Evolutionary conservation across 1,140 invertebrate genomes (phyloP), one percentile per base, ranked within the genome.

Genomic region (Eriocheir sinensis): DNA sequence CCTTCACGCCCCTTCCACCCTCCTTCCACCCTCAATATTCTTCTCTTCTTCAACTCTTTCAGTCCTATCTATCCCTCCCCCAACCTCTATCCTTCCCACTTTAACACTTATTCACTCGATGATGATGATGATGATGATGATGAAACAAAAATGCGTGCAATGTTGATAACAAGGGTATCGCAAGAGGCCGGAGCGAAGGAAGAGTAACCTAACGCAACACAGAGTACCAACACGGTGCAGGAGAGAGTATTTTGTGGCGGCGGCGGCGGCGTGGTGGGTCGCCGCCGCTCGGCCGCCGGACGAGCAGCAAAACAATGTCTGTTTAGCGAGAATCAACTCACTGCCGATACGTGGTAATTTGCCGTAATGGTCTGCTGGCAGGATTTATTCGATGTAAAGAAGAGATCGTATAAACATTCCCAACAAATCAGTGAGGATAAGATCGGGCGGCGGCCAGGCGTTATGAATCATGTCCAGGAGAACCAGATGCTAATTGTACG

Each of bases 351-450:
- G 60, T 72, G 60, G 27, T 72, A 72, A 72, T 72, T 72, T 72
- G 60, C 21, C 21, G 60, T 72, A 72, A 72, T 72, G 60, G 60
- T 72, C 60, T 21, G n/a, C 21, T 4, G 21, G 41, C 17, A 41
- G 53, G 41, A 89, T 53, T 48, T 89, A 89, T 36, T 48, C 38
- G 41, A 30, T 30, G 53, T 89, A 89, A 48, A 89, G 88, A 88
- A 41, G 85, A 89, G 88, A 89, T 41, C 30, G 30, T 89, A 53
- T 34, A 53, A 89, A 89, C 41, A 89, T 15, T 30, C 6, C 8
- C 88, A 89, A 89, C 88, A 89, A 89, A 44, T 53, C 41, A 44
- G 30, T n/a, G 41, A 41, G 53, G 88, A 89, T 89, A 89, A 89
- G 27, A 89, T 89, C 41, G n/a, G 41, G 17, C 15, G 41, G 53